phyloP scores from a whole-genome alignment of 2,888 invertebrate species.

The Ormyrus labotus region DNA sequence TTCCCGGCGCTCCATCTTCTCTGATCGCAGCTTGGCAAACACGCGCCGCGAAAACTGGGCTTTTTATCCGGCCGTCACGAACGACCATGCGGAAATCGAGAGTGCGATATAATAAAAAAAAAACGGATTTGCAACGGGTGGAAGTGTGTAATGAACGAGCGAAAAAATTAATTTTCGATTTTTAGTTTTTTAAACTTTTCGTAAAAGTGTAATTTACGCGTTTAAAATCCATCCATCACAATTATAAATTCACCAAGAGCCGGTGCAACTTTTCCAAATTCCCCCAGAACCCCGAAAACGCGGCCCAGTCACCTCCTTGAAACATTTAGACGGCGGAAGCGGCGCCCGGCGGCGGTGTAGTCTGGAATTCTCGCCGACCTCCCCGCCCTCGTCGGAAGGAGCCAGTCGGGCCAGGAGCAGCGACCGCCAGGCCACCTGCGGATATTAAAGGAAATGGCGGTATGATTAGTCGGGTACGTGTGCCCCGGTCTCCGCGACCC shows the following conservation, averaged over 20 bases:
- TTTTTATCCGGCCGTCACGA: slow-evolving; percentile 30
- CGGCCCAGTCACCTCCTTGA: slow-evolving; percentile 10
- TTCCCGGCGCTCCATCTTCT: neutral
- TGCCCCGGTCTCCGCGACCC: slow-evolving; percentile 66
- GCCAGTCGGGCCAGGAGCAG: neutral
- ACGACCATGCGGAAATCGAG: slow-evolving; percentile 7
- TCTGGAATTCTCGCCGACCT: no score
- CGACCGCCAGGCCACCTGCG: slow-evolving; percentile 68
- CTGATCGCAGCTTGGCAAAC: slow-evolving; percentile 10
- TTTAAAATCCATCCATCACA: no score
- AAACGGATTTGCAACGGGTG: slow-evolving; percentile 4
- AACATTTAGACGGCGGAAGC: slow-evolving; percentile 37
- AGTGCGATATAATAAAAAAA: neutral
- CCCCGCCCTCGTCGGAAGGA: neutral
- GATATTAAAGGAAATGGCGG: slow-evolving; percentile 76
- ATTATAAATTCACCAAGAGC: no score
- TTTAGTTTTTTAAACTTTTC: no score
- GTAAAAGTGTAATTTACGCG: no score
- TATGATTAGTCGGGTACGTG: slow-evolving; percentile 76
- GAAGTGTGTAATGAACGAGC: no score
- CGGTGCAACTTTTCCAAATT: no score
- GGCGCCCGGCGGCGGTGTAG: no score
- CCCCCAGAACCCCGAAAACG: no score
- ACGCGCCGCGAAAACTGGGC: slow-evolving; percentile 12
- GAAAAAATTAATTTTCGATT: no score